Evolutionary conservation across 2,797 vertebrate genomes (phyloP), one percentile per base, ranked within the genome.

Genomic region (Etheostoma perlongum): DNA sequence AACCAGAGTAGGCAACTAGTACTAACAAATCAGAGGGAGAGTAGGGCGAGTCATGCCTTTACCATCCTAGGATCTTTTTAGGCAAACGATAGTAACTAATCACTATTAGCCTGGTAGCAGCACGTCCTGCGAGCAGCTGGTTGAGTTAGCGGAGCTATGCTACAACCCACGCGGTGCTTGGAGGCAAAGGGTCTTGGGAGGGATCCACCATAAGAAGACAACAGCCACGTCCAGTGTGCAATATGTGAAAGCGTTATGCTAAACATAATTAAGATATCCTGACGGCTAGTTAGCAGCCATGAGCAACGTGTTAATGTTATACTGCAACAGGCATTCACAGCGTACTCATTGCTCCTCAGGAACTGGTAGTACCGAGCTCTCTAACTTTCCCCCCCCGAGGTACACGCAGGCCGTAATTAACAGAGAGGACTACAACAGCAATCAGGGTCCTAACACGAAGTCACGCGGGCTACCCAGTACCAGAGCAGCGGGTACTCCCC

Each of bases 141-240:
- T 87, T 86, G 84, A 75, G 67, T 86, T 91, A 91, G 88, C 89
- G 66, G 66, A 30, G 91, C 92, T 86, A 93, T 77, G 92, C 92
- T 93, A 93, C 86, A 89, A 90, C 87, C 92, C 93, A 94, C 90
- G 93, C 90, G 93, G 93, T 87, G 78, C 53, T 60, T 48, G n/a
- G 72, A 85, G 78, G 72, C 58, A 52, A 59, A 58, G 13, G 67
- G 19, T 73, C 30, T 67, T 25, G 8, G 5, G 25, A 51, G 21
- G n/a, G 40, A 36, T 25, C 57, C 72, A 48, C 13, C 27, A 16
- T 47, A 16, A 63, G 60, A 72, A 52, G 19, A 59, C 53, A 30
- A 15, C 21, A 53, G 40, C 19, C 15, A 33, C 19, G 25, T n/a
- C 42, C 33, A 16, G 21, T 55, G 15, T 2, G 25, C 67, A 36